A percentile compares a stretch with the other conserved stretches of the same genome.
Conservation (phyloP, 2,797 vertebrate genomes). For the Melanotaenia nigrans region DNA sequence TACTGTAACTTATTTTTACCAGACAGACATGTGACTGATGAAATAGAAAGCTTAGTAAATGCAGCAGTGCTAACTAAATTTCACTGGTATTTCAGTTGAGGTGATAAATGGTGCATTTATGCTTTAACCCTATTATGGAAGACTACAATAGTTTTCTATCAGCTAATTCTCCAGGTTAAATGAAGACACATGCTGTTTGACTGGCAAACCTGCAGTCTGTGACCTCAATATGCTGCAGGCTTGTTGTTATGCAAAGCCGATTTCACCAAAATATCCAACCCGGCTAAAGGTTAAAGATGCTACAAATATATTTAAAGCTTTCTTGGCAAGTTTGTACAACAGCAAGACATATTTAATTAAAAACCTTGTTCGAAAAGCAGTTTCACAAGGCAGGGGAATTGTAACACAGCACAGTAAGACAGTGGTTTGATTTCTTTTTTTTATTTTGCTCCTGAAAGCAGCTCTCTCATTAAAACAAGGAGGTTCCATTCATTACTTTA, state of each 20-base stretch:
- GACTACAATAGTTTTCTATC: conserved; percentile 13
- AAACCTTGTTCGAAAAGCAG: conserved; percentile 23
- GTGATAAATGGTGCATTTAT: conserved; percentile 11
- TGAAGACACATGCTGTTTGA: conserved; percentile 53
- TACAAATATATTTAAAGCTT: conserved; percentile 57
- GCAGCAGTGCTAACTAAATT: not conserved
- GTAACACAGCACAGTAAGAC: conserved; percentile 32
- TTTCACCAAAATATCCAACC: conserved; percentile 54
- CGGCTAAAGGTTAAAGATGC: conserved; percentile 56
- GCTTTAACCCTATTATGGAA: not conserved
- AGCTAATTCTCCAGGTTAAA: conserved; percentile 48
- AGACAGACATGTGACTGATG: not conserved
- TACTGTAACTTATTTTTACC: not conserved
- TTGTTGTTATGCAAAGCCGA: conserved; percentile 48
- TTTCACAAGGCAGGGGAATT: conserved; percentile 22
- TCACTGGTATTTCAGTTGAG: not conserved
- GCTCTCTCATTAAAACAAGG: conserved; percentile 42
- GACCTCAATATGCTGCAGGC: conserved; percentile 40
- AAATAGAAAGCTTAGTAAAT: not conserved
- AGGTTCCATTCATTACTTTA: conserved; percentile 49
- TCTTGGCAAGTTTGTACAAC: conserved; percentile 32
- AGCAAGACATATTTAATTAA: conserved; percentile 54
- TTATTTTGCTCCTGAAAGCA: not conserved
- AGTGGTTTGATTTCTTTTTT: conserved; percentile 34
- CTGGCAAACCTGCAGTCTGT: conserved; percentile 28